These are phyloP conservation scores for Protula sp. DNA, from an alignment of 2,888 invertebrate species.

Conservation along the genomic window DNA sequence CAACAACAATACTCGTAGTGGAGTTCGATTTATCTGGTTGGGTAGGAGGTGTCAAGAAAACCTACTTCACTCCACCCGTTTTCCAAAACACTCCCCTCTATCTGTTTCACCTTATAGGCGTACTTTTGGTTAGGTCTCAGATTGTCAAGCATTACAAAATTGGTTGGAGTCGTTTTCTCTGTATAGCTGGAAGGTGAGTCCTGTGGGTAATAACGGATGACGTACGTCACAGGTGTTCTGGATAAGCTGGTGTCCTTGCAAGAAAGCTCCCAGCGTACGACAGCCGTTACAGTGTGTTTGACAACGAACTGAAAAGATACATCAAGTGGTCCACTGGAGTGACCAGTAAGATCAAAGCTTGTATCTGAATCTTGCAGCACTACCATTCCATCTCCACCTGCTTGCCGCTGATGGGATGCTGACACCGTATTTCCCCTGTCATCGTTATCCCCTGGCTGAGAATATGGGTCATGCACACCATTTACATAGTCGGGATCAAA, in stretches of 20 bases:
- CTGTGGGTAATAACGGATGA: not conserved
- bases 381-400: too few species aligned
- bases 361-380: too few species aligned
- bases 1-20: too few species aligned
- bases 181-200: not conserved
- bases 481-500: too few species aligned
- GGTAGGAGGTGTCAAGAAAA: slow-evolving; percentile 5
- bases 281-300: slow-evolving; percentile 4
- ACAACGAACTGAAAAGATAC: not conserved
- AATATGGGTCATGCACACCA: too few species aligned
- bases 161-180: slow-evolving; percentile 1
- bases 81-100: not conserved
- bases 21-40: too few species aligned
- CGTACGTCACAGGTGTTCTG: not conserved
- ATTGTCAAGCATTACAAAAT: slow-evolving; percentile 67
- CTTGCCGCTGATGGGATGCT: too few species aligned
- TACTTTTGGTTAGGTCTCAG: slow-evolving; percentile 77
- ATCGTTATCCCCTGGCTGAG: too few species aligned
- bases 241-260: not conserved
- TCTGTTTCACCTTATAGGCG: slow-evolving; percentile 75
- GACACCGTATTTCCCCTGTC: too few species aligned
- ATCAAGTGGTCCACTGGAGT: too few species aligned
- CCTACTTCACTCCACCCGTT: slow-evolving; percentile 10
- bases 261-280: not conserved
- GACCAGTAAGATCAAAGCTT: too few species aligned